Base-by-base conservation (phyloP, 2,797 vertebrate genomes). In the Xiphorhynchus erythropygius region DNA sequence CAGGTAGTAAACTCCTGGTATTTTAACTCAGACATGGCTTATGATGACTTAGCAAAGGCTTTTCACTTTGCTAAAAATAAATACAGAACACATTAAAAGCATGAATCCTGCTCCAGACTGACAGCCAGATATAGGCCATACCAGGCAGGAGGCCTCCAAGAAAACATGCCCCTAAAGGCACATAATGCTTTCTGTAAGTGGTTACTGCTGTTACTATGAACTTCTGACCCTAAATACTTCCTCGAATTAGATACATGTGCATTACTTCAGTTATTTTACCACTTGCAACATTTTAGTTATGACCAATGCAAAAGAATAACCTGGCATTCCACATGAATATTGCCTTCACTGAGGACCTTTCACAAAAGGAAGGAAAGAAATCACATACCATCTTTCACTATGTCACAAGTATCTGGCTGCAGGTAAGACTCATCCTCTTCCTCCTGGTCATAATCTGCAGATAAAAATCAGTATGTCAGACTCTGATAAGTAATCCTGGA, bases 381-480 rank as follows among this genome's bases (percentile, higher is more conserved):
- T 77, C 73, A 77, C 89, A 47, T 97, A 98, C 98, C 98, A 41
- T 98, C 97, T 4, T 81, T 97, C 97, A 96, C 88, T 80, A 98
- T 60, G 64, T 96, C 67, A 7, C 95, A 21, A 44, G 97, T 98
- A 76, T 99, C 99, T 0, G 99, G 99, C 90, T 98, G 98, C 91
- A 98, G 30, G 75, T 99, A 99, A 12, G 99, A 99, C 50, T 99
- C 98, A 0, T 99, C 99, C 8, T 98, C 98, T 12, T 99, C 99
- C 1, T 99, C 99, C 5, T 98, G 99, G 25, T 99, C 98, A 0
- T 98, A 98, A 94, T 98, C 98, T 98, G 96, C 17, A 91, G 35
- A 89, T 33, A 84, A 92, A 92, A 90, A 82, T 52, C 42, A 57
- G 7, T 7, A 17, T 68, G 44, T 95, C 60, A 96, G 75, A 86